Conservation (phyloP, 2,888 invertebrate genomes). For the Eilema depressum region DNA sequence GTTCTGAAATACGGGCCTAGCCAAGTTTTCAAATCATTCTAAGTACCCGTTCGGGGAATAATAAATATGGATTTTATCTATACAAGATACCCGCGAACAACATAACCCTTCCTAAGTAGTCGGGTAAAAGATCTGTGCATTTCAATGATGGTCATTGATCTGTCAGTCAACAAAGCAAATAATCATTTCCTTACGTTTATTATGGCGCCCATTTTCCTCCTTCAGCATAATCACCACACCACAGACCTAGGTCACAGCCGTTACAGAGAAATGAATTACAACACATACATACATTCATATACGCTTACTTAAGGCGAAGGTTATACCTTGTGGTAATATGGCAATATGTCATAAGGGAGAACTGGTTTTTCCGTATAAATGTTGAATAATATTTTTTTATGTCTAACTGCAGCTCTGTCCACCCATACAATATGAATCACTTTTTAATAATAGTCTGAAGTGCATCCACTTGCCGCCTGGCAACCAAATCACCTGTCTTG, state of each 20-base stretch:
- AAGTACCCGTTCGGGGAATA: too few species aligned
- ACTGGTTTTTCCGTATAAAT: constrained; percentile 49
- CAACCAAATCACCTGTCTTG: too few species aligned
- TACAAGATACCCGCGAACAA: too few species aligned
- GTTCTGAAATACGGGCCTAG: too few species aligned
- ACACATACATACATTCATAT: constrained; percentile 19
- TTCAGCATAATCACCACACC: background rate
- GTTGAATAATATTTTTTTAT: constrained; percentile 7
- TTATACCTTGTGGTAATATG: constrained; percentile 41
- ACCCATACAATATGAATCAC: background rate
- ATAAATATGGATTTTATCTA: too few species aligned
- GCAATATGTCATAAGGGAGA: constrained; percentile 60
- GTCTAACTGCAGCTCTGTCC: background rate
- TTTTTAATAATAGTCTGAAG: background rate
- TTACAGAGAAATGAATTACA: constrained; percentile 28
- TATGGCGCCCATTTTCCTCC: constrained; percentile 5
- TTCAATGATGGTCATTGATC: constrained; percentile 11
- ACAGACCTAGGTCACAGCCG: constrained; percentile 24
- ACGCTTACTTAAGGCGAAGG: constrained; percentile 44
- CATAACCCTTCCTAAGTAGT: too few species aligned
- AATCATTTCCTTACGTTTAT: constrained; percentile 9
- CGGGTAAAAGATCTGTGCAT: background rate
- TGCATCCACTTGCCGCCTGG: too few species aligned
- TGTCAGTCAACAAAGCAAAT: constrained; percentile 7
- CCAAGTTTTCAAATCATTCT: too few species aligned